Conservation (phyloP, 1,140 invertebrate species). For the Plectrocnemia conspersa region DNA sequence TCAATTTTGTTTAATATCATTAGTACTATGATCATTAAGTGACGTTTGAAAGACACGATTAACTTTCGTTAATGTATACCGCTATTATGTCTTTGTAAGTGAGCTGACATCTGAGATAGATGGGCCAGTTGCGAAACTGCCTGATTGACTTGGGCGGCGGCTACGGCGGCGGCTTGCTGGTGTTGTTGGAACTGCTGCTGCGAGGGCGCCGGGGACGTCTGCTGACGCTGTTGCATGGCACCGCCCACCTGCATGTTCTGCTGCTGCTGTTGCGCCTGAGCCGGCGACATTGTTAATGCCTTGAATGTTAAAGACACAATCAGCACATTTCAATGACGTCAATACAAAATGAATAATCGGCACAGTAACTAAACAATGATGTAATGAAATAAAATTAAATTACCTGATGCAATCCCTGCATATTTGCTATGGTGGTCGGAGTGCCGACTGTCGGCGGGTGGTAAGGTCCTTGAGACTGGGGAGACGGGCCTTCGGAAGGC, state of each 20-base stretch:
- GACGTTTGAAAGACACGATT: not conserved
- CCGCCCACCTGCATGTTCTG: slow-evolving; percentile 39
- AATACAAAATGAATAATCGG: too few relatives aligned
- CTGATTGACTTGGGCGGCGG: slow-evolving; percentile 10
- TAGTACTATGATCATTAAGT: not conserved
- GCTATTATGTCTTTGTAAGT: slow-evolving; percentile 28
- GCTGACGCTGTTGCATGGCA: slow-evolving; percentile 30
- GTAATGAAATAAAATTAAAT: too few relatives aligned
- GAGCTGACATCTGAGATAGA: slow-evolving; percentile 27
- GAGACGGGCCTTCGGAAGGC: slow-evolving; percentile 35
- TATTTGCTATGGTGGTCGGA: slow-evolving; percentile 39
- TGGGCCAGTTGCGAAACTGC: slow-evolving; percentile 30
- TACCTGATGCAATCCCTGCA: slow-evolving; percentile 48
- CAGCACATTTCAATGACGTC: not conserved
- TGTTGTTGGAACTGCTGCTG: slow-evolving; percentile 32
- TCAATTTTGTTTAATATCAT: slow-evolving; percentile 1
- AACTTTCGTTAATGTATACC: not conserved
- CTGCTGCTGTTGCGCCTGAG: slow-evolving; percentile 40
- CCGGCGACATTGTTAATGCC: slow-evolving; percentile 32
- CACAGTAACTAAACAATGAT: too few relatives aligned
- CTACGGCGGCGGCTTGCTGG: slow-evolving; percentile 17
- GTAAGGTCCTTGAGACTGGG: slow-evolving; percentile 36
- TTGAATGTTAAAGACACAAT: not conserved
- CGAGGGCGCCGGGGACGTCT: slow-evolving; percentile 42
- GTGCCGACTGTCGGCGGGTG: slow-evolving; percentile 39